Conservation (phyloP, 2,113 vertebrate genomes). For the Shinisaurus crocodilurus region DNA sequence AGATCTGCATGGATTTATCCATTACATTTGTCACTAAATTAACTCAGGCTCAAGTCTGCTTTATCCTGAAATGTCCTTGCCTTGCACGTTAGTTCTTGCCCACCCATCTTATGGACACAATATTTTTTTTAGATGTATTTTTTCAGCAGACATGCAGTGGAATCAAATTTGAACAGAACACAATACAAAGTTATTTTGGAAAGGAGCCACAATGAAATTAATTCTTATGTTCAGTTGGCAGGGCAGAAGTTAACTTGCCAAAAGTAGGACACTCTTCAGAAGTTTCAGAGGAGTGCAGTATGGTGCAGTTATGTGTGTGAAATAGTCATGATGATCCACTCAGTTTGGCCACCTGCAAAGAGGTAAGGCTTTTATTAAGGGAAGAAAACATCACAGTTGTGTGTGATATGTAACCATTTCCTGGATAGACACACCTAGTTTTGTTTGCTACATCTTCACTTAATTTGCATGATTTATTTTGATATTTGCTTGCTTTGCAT, state of each 20-base stretch:
- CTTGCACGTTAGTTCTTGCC: background rate
- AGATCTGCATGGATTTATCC: background rate
- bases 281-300: no score
- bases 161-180: background rate
- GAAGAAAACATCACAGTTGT: background rate
- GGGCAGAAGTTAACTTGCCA: background rate
- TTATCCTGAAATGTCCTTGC: background rate
- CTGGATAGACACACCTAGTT: no score
- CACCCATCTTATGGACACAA: background rate
- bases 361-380: background rate
- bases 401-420: background rate
- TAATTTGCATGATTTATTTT: background rate
- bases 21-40: background rate
- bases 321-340: background rate
- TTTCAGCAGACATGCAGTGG: background rate
- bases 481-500: background rate
- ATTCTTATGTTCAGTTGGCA: background rate
- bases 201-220: background rate
- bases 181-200: background rate
- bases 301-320: background rate
- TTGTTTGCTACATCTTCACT: background rate
- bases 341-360: background rate
- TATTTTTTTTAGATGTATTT: background rate
- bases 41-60: background rate
- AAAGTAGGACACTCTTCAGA: background rate